Evolutionary conservation across 2,888 invertebrate genomes (phyloP).

Genomic region (Sphaerophoria rueppellii): DNA sequence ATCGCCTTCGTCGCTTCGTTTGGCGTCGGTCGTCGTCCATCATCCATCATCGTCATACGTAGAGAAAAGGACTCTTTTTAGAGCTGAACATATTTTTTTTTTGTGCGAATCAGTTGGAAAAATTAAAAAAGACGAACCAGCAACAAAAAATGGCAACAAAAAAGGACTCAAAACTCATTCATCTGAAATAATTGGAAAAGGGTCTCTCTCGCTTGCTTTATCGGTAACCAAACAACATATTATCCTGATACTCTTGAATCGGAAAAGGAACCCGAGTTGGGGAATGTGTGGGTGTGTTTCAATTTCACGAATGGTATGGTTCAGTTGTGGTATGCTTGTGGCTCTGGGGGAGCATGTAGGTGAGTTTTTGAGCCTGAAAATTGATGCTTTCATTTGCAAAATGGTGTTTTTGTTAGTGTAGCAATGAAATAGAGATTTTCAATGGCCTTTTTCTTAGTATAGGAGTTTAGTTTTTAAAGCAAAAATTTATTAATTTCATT

Average conservation of each 20-base stretch:
- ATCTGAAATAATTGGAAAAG: constrained; percentile 77
- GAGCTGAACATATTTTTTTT: constrained; percentile 23
- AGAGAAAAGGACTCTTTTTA: constrained; percentile 35
- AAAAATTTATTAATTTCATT: too few relatives aligned
- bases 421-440: too few relatives aligned
- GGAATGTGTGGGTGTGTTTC: background rate
- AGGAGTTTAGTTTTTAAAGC: too few relatives aligned
- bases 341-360: too few relatives aligned
- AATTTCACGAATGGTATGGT: background rate
- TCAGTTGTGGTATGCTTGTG: too few relatives aligned
- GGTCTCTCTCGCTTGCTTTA: constrained; percentile 73
- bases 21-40: background rate
- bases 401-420: too few relatives aligned
- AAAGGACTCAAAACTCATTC: constrained; percentile 75
- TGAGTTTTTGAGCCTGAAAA: too few relatives aligned
- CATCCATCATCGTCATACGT: constrained; percentile 10
- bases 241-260: constrained; percentile 63
- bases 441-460: too few relatives aligned
- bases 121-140: constrained; percentile 39
- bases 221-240: constrained; percentile 76
- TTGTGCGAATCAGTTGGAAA: constrained; percentile 41
- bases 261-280: constrained; percentile 20
- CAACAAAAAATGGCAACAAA: constrained; percentile 24
- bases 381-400: too few relatives aligned
- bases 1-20: too few relatives aligned